Evolutionary conservation across 1,140 invertebrate species (phyloP).

Genomic region (Trypoxylus dichotomus): DNA sequence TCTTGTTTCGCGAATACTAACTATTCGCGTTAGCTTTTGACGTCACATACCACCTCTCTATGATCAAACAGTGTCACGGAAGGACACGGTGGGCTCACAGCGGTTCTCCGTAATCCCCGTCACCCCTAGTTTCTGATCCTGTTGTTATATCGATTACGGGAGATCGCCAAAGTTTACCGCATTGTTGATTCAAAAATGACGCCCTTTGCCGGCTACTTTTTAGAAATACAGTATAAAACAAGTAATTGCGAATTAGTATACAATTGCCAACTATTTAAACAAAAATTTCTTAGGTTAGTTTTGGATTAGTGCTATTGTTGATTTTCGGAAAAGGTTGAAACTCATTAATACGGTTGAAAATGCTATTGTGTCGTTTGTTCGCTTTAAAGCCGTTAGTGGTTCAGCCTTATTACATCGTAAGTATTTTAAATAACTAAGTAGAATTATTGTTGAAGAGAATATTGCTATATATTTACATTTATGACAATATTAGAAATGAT

Average conservation of each 20-base stretch:
- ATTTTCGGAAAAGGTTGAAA: neutral
- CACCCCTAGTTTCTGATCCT: conserved; percentile 5
- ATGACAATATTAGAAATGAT: too few relatives aligned
- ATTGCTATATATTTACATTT: too few relatives aligned
- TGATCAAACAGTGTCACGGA: conserved; percentile 45
- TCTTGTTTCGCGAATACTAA: neutral
- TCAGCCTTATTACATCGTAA: neutral
- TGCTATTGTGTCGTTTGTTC: conserved; percentile 27
- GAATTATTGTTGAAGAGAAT: too few relatives aligned
- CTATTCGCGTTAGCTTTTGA: conserved; percentile 28
- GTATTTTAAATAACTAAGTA: conserved; percentile 1
- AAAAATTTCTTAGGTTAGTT: neutral
- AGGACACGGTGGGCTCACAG: conserved; percentile 33
- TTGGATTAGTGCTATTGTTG: neutral
- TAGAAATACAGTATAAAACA: neutral
- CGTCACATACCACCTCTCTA: conserved; percentile 34
- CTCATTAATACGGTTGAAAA: neutral
- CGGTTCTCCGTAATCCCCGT: neutral
- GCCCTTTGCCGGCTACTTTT: neutral
- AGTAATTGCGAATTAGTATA: neutral
- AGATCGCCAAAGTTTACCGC: conserved; percentile 25
- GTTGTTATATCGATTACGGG: conserved; percentile 33
- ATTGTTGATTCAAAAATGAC: conserved; percentile 1
- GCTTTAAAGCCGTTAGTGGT: conserved; percentile 21
- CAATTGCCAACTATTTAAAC: neutral